A percentile compares a stretch with the other conserved stretches of the same genome.
phyloP scores from a whole-genome alignment of 1,140 invertebrate genomes.

The Bombus superbus region DNA sequence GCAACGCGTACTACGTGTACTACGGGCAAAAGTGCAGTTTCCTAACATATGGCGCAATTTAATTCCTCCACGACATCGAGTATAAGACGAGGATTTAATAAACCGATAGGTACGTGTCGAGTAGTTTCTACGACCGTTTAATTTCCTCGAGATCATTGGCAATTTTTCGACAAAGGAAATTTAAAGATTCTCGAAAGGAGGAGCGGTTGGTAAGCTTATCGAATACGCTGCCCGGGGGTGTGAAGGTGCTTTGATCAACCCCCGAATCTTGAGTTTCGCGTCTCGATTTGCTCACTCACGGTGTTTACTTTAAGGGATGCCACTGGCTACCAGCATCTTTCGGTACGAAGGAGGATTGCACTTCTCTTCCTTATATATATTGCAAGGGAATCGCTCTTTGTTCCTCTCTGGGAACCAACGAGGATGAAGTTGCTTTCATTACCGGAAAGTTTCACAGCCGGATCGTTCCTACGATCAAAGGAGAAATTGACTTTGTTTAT shows the following conservation, averaged over 20 bases:
- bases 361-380: constrained; percentile 46
- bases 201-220: constrained; percentile 67
- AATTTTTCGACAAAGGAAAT: background rate
- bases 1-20: no score
- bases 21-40: no score
- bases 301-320: constrained; percentile 78
- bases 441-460: constrained; percentile 11
- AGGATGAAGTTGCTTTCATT: constrained; percentile 51
- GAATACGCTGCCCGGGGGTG: constrained; percentile 78
- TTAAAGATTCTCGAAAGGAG: constrained; percentile 16
- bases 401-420: constrained; percentile 13
- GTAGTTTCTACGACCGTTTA: no score
- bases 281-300: constrained; percentile 55
- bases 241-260: constrained; percentile 79
- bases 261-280: constrained; percentile 57
- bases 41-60: no score
- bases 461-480: constrained; percentile 55
- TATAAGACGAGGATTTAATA: no score
- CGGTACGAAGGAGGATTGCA: constrained; percentile 27
- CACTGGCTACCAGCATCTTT: constrained; percentile 74
- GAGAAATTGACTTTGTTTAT: constrained; percentile 47
- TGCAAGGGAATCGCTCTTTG: constrained; percentile 44
- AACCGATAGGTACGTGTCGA: no score
- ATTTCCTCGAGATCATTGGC: no score
- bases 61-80: no score